Conservation (phyloP, 2,113 vertebrate species). For the Brachypodius melanocephalos region DNA sequence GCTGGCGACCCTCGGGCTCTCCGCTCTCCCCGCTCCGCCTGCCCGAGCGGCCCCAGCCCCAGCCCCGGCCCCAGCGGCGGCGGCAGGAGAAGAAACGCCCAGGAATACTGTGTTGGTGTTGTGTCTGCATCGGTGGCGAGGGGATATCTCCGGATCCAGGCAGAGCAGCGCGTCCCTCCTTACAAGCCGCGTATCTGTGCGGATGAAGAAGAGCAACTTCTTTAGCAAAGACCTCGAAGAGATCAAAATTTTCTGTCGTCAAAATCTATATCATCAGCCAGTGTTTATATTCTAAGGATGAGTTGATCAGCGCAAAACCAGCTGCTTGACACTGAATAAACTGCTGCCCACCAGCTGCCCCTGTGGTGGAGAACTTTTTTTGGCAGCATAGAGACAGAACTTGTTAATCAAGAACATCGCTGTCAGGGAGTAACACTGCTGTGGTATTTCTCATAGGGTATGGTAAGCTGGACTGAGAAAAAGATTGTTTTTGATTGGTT, state of each 20-base stretch:
- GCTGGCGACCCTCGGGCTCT: not conserved
- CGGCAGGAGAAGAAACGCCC: not conserved
- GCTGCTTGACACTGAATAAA: not conserved
- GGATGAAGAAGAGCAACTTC: not conserved
- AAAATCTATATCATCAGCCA: accelerated
- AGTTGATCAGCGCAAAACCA: not conserved
- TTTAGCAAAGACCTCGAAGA: not conserved
- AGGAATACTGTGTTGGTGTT: accelerated
- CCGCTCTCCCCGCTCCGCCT: not conserved
- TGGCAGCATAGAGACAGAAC: accelerated
- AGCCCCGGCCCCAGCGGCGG: no score
- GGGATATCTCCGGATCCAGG: accelerated
- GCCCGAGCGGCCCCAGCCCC: not conserved
- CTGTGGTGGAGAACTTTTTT: accelerated
- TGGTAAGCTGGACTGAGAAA: not conserved
- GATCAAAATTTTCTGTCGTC: accelerated
- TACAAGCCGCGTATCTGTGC: accelerated
- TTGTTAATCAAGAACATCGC: accelerated
- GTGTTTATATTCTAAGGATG: accelerated
- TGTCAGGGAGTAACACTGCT: accelerated
- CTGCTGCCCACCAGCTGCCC: accelerated
- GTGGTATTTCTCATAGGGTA: accelerated
- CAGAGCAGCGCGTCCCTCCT: accelerated
- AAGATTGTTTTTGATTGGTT: not conserved
- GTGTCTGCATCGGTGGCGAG: accelerated